Evolutionary conservation across 2,113 vertebrate genomes (phyloP), one percentile per base, ranked within the genome.

Genomic region (Chaenocephalus aceratus): DNA sequence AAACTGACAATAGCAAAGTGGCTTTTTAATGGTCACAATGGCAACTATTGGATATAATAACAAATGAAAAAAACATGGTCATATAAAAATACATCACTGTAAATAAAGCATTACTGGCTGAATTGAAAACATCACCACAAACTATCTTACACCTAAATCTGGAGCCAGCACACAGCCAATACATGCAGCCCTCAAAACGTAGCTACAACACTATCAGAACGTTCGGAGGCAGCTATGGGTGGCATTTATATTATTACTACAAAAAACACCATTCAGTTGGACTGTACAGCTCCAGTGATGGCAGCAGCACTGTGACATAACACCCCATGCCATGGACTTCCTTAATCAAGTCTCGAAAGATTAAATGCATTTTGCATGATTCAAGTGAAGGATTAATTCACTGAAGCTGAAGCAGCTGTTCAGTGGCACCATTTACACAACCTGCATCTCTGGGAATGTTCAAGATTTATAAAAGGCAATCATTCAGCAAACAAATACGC

Each of bases 121-220:
- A 92, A 93, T 88, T 90, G 75, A 94, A 92, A 90, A 93, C 89
- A 92, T 89, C 91, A 95, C 91, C 85, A 94, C 91, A 91, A 85
- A 86, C 86, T 88, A 86, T 90, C 89, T 91, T 85, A 93, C 89
- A 91, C 86, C 90, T 89, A 92, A 86, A 84, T 86, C 84, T 80
- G 80, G 86, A 92, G 90, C 85, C 93, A 86, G 90, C 89, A 91
- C 87, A 90, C 86, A 85, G 89, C 83, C 84, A 70, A 82, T 23
- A 85, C 92, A 94, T 91, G 93, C 93, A 92, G 88, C 86, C 88
- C 88, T 92, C 88, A 45, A 85, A 92, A 92, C 77, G 83, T 87
- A 91, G 89, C 90, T 86, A 86, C 84, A 87, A 86, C 89, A 89
- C 87, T 81, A 86, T 86, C 82, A 83, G 87, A 86, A 87, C 75